Percentiles rank a stretch among this genome's conserved stretches.
Evolutionary conservation across 2,888 invertebrate genomes (phyloP).

Genomic region (Apamea crenata): DNA sequence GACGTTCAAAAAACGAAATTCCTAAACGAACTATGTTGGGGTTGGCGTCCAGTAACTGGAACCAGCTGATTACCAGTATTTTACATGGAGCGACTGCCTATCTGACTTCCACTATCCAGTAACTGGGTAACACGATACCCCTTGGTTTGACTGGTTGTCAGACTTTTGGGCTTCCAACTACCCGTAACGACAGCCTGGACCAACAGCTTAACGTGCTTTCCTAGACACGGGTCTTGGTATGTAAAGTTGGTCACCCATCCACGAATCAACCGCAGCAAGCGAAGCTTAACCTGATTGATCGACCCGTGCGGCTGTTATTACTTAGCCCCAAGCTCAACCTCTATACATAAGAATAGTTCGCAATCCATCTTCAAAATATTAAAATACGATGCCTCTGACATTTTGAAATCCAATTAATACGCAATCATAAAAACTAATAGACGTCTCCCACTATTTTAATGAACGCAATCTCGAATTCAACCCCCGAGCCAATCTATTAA

Average conservation of each 20-base stretch:
- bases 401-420: slow-evolving; percentile 33
- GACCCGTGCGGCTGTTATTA: background rate
- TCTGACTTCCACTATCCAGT: background rate
- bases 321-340: background rate
- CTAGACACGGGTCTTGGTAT: background rate
- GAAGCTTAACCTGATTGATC: background rate
- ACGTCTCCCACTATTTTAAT: slow-evolving; percentile 26
- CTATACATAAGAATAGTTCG: background rate
- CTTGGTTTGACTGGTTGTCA: background rate
- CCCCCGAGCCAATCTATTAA: slow-evolving; percentile 32
- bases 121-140: background rate
- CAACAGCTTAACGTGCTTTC: background rate
- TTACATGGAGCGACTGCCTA: background rate
- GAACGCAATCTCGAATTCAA: slow-evolving; percentile 16
- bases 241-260: background rate
- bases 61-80: background rate
- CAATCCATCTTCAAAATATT: slow-evolving; percentile 1
- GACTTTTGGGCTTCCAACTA: background rate
- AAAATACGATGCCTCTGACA: background rate
- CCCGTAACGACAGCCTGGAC: background rate
- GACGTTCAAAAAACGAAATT: no score
- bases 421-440: slow-evolving; percentile 42
- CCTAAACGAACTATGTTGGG: no score
- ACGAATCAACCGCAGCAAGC: background rate
- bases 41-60: background rate